A percentile compares a stretch with the other conserved stretches of the same genome.
Conservation (phyloP, 2,888 invertebrate species). For the Euplagia quadripunctaria region DNA sequence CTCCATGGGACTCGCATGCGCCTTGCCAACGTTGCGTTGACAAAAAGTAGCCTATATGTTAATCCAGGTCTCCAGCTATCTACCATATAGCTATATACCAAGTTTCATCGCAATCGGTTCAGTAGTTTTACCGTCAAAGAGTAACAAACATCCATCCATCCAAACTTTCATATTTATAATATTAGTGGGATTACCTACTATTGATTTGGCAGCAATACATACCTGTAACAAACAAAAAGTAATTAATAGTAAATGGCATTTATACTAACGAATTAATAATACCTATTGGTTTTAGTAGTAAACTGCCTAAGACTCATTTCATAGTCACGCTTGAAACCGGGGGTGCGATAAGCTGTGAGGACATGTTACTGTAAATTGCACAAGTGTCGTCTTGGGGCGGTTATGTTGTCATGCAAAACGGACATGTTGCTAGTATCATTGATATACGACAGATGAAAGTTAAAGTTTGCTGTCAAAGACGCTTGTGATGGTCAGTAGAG, state of each 20-base stretch:
- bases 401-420: not conserved
- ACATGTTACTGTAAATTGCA: not conserved
- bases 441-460: too few species aligned
- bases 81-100: too few species aligned
- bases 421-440: not conserved
- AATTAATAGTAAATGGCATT: not conserved
- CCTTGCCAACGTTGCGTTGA: too few species aligned
- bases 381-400: not conserved
- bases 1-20: too few species aligned
- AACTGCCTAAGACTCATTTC: not conserved
- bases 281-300: not conserved
- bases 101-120: too few species aligned
- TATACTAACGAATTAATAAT: not conserved
- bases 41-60: too few species aligned
- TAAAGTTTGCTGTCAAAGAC: not conserved
- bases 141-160: too few species aligned
- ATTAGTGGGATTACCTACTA: too few species aligned
- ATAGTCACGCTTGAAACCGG: not conserved
- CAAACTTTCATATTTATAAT: too few species aligned
- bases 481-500: not conserved
- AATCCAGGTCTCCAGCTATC: too few species aligned
- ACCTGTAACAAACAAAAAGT: conserved; percentile 29
- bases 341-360: not conserved
- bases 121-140: too few species aligned
- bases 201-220: conserved; percentile 24